Base-by-base conservation (phyloP, 2,113 vertebrate genomes). In the Mugil cephalus region DNA sequence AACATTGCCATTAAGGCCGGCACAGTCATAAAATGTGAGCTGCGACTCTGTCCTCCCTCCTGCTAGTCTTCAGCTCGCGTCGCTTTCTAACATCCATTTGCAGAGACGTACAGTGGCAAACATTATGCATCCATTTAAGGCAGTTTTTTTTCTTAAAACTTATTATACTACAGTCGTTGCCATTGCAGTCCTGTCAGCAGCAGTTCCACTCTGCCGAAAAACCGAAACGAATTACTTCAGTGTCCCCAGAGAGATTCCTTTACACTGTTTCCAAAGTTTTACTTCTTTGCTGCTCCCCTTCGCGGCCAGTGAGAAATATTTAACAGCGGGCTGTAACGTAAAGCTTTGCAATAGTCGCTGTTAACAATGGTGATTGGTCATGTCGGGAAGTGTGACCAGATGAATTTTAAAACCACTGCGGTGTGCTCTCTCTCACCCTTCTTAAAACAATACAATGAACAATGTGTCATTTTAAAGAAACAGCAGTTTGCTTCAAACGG, bases 211-310 rank as follows among this genome's bases (percentile, higher is more conserved):
- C 47, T 35, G 34, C 36, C 45, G 60, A 55, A 68, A 54, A 30
- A 30, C 2, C 24, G 24, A 30, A 30, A 30, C 24, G 5, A 30
- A 30, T 30, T 30, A 30, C 60, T 38, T 69, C 18, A 19, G 15
- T 51, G 35, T 43, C 64, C 50, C 36, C 13, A 21, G 45, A 5
- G 48, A 30, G 24, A 30, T 5, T 30, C 24, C 24, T 30, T 30
- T 30, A 30, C 24, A 30, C 53, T 19, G 30, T 11, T 45, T 54
- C 14, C 12, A 24, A 61, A 64, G 19, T 69, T 73, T 45, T 53
- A 63, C 30, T 81, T 61, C 55, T 14, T 39, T 48, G 58, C 30
- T 81, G 55, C 55, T 14, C 54, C 51, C 36, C 60, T 24, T 21
- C 15, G 34, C 21, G 43, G 65, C 46, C 34, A 30, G 17, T 10